Conservation (phyloP, 1,140 invertebrate genomes). For the Pogonomyrmex californicus region DNA sequence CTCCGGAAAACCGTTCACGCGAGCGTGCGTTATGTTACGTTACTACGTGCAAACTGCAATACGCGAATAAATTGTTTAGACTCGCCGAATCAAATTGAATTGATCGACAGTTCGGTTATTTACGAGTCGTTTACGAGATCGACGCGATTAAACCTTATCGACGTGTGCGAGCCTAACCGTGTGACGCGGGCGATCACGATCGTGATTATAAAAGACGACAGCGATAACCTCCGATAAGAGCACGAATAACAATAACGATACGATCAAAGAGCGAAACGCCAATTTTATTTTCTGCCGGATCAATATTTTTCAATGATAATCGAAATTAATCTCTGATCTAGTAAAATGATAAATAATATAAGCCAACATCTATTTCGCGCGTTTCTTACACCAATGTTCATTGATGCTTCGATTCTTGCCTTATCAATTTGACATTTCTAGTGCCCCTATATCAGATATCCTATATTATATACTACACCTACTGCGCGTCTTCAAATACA, state of each 20-base stretch:
- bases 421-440: slow-evolving; percentile 29
- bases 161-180: not conserved
- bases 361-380: too few species aligned
- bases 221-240: not conserved
- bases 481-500: slow-evolving; percentile 6
- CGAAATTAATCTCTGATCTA: slow-evolving; percentile 1
- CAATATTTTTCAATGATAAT: not conserved
- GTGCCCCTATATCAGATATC: not conserved
- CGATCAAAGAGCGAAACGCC: not conserved
- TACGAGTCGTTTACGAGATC: slow-evolving; percentile 1
- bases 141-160: slow-evolving; percentile 18
- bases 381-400: not conserved
- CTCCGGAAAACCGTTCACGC: not conserved
- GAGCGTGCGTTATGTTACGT: not conserved
- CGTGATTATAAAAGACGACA: slow-evolving; percentile 8
- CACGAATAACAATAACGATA: slow-evolving; percentile 5
- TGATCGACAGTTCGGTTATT: not conserved
- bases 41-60: slow-evolving; percentile 59
- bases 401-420: slow-evolving; percentile 29
- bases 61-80: not conserved
- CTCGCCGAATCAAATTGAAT: slow-evolving; percentile 2
- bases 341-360: not conserved
- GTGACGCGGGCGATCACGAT: not conserved
- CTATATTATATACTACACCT: not conserved
- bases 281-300: not conserved